Evolutionary conservation across 2,797 vertebrate genomes (phyloP), one percentile per base, ranked within the genome.

Genomic region (Luscinia luscinia): DNA sequence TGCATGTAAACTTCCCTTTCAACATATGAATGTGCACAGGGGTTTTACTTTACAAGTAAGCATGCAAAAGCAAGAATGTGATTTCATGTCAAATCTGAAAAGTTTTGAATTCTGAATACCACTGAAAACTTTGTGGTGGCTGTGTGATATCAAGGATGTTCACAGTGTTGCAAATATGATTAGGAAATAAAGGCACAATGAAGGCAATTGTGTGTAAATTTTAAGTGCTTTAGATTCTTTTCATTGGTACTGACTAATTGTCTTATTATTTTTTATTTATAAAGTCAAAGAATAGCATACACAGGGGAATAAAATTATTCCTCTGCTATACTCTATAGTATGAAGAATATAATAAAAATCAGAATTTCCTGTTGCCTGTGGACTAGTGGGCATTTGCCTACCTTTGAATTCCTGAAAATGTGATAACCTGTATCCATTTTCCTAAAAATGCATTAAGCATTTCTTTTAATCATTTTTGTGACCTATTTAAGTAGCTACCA

Each of bases 401-500:
- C 20, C 48, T 84, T 87, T 59, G 28, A 48, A 55, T 87, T 82
- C 0, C 13, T 69, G 67, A 69, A 87, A 82, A 92, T 66, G 40
- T 57, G 48, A 58, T 89, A 94, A 79, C 46, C 40, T 86, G 9
- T 81, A 64, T 61, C 16, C 24, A 55, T 86, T 69, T 90, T 62
- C 66, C 87, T 85, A 69, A 90, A 94, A 89, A 75, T 75, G 34
- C 69, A 84, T 78, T 68, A 80, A 87, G 23, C 43, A 87, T 82
- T 89, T 79, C 9, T 87, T 94, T 63, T 90, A 90, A 88, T 95
- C 0, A 76, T 69, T 87, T 90, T 89, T 75, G 55, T 94, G 90
- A 69, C 88, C 95, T 94, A 76, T 95, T 95, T 93, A 89, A 61
- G 18, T 18, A 69, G 73, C 87, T 94, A 76, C 73, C 1, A n/a